phyloP scores from a whole-genome alignment of 92 coral and sea anemone species.

The Hydrozoanthus gracilis region DNA sequence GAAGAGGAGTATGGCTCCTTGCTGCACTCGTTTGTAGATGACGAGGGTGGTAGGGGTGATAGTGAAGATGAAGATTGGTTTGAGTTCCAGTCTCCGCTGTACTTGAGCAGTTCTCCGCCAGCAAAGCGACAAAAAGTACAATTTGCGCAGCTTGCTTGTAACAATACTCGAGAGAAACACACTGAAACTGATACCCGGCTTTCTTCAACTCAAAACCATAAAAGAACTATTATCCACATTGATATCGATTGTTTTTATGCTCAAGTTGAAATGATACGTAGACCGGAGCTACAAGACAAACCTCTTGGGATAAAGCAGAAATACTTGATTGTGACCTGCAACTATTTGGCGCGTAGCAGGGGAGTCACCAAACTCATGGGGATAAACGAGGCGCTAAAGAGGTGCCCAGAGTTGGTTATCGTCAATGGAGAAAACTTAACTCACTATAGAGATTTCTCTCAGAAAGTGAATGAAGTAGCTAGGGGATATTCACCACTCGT shows the following conservation, averaged over 20 bases:
- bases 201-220: slow-evolving; percentile 51
- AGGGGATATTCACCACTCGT: slow-evolving; percentile 68
- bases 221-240: slow-evolving; percentile 78
- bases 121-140: slow-evolving; percentile 33
- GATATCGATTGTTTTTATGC: slow-evolving; percentile 91
- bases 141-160: not conserved
- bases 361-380: slow-evolving; percentile 81
- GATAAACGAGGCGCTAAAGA: slow-evolving; percentile 78
- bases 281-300: slow-evolving; percentile 62
- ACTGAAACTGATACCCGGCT: not conserved
- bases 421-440: slow-evolving; percentile 84
- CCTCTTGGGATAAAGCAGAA: slow-evolving; percentile 87
- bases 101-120: slow-evolving; percentile 13
- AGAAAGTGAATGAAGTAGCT: slow-evolving; percentile 62
- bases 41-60: not conserved
- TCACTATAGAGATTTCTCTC: slow-evolving; percentile 78
- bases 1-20: not conserved
- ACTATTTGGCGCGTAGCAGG: slow-evolving; percentile 76
- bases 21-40: slow-evolving; percentile 12
- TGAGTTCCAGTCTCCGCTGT: slow-evolving; percentile 7
- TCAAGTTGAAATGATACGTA: slow-evolving; percentile 84
- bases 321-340: slow-evolving; percentile 82
- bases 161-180: not conserved
- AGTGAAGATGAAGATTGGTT: slow-evolving; percentile 35
- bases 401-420: slow-evolving; percentile 81